phyloP scores from a whole-genome alignment of 2,888 invertebrate genomes.

The Coremacera marginata region DNA sequence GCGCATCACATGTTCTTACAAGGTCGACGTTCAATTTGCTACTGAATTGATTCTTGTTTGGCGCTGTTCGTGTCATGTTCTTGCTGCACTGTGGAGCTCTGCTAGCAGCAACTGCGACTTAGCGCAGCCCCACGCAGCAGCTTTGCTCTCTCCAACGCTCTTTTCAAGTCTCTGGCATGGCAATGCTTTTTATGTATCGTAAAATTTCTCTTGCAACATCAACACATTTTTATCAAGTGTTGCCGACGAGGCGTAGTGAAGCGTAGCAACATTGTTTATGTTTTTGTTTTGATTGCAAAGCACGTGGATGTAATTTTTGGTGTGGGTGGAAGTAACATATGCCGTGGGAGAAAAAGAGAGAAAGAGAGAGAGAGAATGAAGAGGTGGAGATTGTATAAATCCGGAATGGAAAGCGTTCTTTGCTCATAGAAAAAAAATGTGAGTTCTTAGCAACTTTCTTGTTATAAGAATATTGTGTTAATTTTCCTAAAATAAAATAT shows the following conservation, averaged over 20 bases:
- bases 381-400: neutral
- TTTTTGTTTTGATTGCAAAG: constrained; percentile 27
- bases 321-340: neutral
- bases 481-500: too few relatives aligned
- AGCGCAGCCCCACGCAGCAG: neutral
- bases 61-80: constrained; percentile 31
- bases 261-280: constrained; percentile 32
- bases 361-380: neutral
- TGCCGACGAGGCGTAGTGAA: neutral
- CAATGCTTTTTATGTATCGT: constrained; percentile 39
- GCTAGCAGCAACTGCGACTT: neutral
- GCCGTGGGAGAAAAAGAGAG: too few relatives aligned
- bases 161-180: constrained; percentile 36
- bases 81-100: constrained; percentile 35
- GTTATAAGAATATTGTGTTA: too few relatives aligned
- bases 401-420: too few relatives aligned
- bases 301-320: constrained; percentile 46
- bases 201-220: constrained; percentile 2
- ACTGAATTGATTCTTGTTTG: constrained; percentile 45
- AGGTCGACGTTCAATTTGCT: constrained; percentile 52
- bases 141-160: constrained; percentile 34
- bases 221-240: neutral
- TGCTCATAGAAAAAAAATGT: too few relatives aligned
- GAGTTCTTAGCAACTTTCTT: too few relatives aligned
- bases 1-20: constrained; percentile 36